These are phyloP conservation scores for Nymphalis polychloros DNA, from an alignment of 2,888 invertebrate species.

Conservation along the genomic window DNA sequence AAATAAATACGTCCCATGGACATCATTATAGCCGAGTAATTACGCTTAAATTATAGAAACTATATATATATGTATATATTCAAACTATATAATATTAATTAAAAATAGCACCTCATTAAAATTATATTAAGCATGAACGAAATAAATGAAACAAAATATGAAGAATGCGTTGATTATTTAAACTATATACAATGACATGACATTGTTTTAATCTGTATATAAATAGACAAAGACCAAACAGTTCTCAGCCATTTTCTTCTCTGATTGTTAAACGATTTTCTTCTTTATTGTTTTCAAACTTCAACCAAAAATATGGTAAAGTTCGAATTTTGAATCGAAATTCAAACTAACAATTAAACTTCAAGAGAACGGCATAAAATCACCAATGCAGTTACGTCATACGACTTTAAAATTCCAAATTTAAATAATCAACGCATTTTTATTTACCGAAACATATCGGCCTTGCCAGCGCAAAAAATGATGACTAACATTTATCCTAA, in stretches of 20 bases:
- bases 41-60: slow-evolving; percentile 20
- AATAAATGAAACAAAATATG: neutral
- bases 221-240: too few species aligned
- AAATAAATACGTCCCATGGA: slow-evolving; percentile 20
- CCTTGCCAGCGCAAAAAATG: slow-evolving; percentile 9
- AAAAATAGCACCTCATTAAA: slow-evolving; percentile 47
- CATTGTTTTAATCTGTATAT: too few species aligned
- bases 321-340: too few species aligned
- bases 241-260: too few species aligned
- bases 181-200: too few species aligned
- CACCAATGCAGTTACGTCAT: too few species aligned
- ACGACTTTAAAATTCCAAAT: neutral
- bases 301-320: too few species aligned
- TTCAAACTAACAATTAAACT: too few species aligned
- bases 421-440: slow-evolving; percentile 5
- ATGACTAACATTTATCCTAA: neutral
- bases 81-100: slow-evolving; percentile 29
- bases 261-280: too few species aligned
- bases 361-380: too few species aligned
- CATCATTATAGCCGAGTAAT: slow-evolving; percentile 19
- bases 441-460: neutral
- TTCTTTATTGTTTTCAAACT: too few species aligned
- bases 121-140: slow-evolving; percentile 36
- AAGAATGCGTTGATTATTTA: neutral
- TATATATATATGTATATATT: slow-evolving; percentile 28